Evolutionary conservation across 1,140 invertebrate species (phyloP), one percentile per base, ranked within the genome.

Genomic region (Anthonomus grandis): DNA sequence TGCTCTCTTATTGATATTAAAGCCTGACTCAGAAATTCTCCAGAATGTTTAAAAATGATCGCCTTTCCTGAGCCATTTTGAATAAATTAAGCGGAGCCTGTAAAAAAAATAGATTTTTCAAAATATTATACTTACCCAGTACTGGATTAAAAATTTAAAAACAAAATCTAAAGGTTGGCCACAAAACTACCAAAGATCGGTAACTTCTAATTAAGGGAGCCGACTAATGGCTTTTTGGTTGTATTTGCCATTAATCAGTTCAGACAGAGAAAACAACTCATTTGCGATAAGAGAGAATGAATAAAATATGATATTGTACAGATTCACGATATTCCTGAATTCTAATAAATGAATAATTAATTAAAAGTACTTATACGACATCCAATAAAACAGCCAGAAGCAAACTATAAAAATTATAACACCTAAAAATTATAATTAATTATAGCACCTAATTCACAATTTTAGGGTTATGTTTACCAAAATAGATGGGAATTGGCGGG

Each of bases 11-110:
- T 57, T 48, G 17, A 47, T 41, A 22, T 44, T 27, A 49, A 18
- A 25, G 34, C 55, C n/a, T 41, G 37, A 22, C 15, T 19, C 41
- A 50, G 34, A 42, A 25, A 6, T 19, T 51, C 46, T 23, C 51
- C 47, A 42, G 24, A 24, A 51, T 57, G 51, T 45, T 50, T 45
- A 45, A 45, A 45, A 45, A 45, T 45, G 3, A 23, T 45, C 42
- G 42, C 42, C 24, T 45, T 45, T 22, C 42, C 24, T 45, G 18
- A 45, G 22, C 2, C 17, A 45, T 45, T 45, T 45, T 45, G 42
- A 15, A 23, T 45, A 2, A 45, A 22, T 31, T 31, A 45, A 23
- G 37, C 15, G 42, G 2, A 45, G 24, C 21, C 42, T 45, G 21
- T 45, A 45, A 45, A 12, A 45, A 45, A 45, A 45, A n/a, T n/a